Evolutionary conservation across 2,797 vertebrate species (phyloP), one percentile per base, ranked within the genome.

Genomic region (Microchirus variegatus): DNA sequence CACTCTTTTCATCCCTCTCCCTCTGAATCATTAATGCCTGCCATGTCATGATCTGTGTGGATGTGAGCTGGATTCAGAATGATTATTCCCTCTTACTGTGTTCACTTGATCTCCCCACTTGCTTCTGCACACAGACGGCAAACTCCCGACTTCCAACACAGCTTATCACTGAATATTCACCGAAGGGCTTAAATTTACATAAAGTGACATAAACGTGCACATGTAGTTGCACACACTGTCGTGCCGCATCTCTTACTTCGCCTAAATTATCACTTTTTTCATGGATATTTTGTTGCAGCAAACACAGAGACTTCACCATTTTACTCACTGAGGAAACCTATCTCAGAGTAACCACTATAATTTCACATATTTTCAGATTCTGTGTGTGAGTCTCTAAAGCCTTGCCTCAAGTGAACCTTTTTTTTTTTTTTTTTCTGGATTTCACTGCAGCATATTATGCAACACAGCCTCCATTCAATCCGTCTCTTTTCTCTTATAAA

Each of bases 1-100:
- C 59, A 31, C 63, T 66, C 77, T 72, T 86, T 83, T 84, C 67
- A 77, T 79, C 65, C 65, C 48, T 60, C 79, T 77, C 47, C 59
- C 59, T 78, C 80, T 87, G 82, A 89, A 88, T 88, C 83, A 84
- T 90, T 88, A 85, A 86, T 86, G 87, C 72, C 60, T 85, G 82
- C 67, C 85, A 79, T 88, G 89, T 87, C 86, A 88, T 88, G 85
- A 88, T 88, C 82, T 63, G 81, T 85, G 78, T 86, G 84, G 82
- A 90, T 89, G 87, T 82, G 87, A 89, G 83, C 77, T 58, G 82
- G 48, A 67, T 85, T 90, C 82, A 59, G 61, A 89, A 73, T 82
- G 68, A 86, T 84, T 79, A 85, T 87, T 84, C 77, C 75, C 63
- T 79, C 87, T 81, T 54, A 67, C 76, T 66, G 75, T 62, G 58